These are phyloP conservation scores for Stomatorhinus walkeri DNA, from an alignment of 2,797 vertebrate genomes.

Conservation along the genomic window DNA sequence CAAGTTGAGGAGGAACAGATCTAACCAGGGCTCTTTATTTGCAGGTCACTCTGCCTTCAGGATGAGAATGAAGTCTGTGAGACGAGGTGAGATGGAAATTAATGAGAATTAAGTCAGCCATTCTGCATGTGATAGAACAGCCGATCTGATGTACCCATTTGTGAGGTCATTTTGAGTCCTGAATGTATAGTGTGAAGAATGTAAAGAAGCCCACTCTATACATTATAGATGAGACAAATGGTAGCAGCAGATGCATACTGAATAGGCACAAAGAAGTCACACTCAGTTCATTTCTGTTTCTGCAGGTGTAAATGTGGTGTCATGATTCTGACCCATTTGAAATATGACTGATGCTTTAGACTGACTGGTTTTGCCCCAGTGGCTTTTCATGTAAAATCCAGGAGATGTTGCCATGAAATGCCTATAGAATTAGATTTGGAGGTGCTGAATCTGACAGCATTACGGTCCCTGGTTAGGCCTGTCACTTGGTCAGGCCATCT, in stretches of 20 bases:
- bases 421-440: background rate
- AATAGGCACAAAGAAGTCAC: background rate
- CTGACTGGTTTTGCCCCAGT: background rate
- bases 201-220: background rate
- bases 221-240: slow-evolving; percentile 20
- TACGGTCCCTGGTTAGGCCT: background rate
- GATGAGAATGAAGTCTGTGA: background rate
- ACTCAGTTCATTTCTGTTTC: background rate
- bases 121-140: slow-evolving; percentile 3
- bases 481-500: background rate
- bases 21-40: slow-evolving; percentile 12
- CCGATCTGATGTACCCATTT: background rate
- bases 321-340: background rate
- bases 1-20: slow-evolving; percentile 7
- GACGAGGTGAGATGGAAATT: slow-evolving; percentile 5
- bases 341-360: background rate
- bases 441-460: background rate
- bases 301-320: background rate
- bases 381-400: background rate
- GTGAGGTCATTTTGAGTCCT: slow-evolving; percentile 15
- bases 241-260: background rate
- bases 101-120: slow-evolving; percentile 1
- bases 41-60: background rate
- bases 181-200: slow-evolving; percentile 3
- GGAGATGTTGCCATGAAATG: background rate